Base-by-base conservation (phyloP, 2,888 invertebrate genomes). In the Drosophila emarginata region DNA sequence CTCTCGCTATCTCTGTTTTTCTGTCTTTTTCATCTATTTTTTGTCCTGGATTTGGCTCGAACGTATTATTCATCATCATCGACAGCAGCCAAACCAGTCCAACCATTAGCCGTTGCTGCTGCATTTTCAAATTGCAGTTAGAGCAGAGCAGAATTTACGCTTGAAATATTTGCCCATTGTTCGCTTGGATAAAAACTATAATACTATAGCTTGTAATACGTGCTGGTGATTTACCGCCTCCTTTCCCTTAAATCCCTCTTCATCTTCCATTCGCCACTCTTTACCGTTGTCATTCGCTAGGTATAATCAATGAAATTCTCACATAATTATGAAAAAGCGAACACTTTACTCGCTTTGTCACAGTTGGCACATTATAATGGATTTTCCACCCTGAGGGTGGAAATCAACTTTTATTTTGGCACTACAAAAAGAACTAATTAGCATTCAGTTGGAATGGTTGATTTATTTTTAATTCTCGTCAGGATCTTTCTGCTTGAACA, bases 231-330 rank as follows among this genome's bases (percentile, higher is more conserved):
- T 75, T 76, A 74, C 67, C 76, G 72, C 68, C 67, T 72, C 64
- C 61, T 54, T 74, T 61, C 32, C 54, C 18, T 59, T 32, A 37
- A 18, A 9, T 18, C 64, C 52, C 37, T 54, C 32, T 32, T 32
- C 9, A 9, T 11, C 11, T 11, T 1, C 32, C 32, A 32, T 2
- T 32, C 11, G 2, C 32, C 11, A 32, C 9, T 1, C 9, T 2
- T 32, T 32, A 11, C 9, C 26, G 53, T 59, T 51, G 60, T 56
- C 54, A 28, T 37, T 36, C 21, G 69, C 51, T 61, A 69, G 63
- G 72, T 76, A 68, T 79, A 85, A 77, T 86, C 80, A 80, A 76
- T 82, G 72, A 77, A 86, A 82, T 77, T 77, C 68, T 82, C 78
- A 66, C 69, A 82, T 80, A 81, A 85, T 85, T 81, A 75, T 69